Evolutionary conservation across 2,797 vertebrate species (phyloP).

Genomic region (Alca torda): DNA sequence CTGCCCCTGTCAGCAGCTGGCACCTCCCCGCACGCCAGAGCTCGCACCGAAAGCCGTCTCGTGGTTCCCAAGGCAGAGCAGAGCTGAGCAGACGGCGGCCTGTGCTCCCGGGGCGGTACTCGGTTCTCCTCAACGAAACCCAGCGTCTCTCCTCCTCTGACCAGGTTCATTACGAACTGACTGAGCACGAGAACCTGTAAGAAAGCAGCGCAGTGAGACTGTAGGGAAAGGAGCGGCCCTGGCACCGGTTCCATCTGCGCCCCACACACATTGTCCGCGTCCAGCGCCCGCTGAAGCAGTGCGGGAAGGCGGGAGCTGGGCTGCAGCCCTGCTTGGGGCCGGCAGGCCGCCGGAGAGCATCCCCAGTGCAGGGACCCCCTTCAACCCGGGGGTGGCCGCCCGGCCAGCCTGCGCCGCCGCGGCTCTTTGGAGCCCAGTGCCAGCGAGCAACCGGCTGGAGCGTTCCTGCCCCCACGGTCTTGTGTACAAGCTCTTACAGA

Average conservation of each 20-base stretch:
- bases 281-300: neutral
- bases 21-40: neutral
- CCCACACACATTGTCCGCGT: neutral
- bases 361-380: neutral
- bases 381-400: too few relatives aligned
- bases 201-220: neutral
- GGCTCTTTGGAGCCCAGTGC: neutral
- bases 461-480: neutral
- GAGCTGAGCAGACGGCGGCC: neutral
- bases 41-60: neutral
- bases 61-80: neutral
- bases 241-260: neutral
- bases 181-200: neutral
- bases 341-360: neutral
- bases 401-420: too few relatives aligned
- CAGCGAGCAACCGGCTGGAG: neutral
- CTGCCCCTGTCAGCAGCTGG: neutral
- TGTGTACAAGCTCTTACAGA: neutral
- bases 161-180: neutral
- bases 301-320: neutral
- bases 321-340: neutral
- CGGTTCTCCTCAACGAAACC: neutral
- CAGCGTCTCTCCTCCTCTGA: neutral
- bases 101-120: neutral
- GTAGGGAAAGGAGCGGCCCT: neutral